These are phyloP conservation scores for Danio choprae DNA, from an alignment of 2,797 vertebrate species.

Conservation along the genomic window DNA sequence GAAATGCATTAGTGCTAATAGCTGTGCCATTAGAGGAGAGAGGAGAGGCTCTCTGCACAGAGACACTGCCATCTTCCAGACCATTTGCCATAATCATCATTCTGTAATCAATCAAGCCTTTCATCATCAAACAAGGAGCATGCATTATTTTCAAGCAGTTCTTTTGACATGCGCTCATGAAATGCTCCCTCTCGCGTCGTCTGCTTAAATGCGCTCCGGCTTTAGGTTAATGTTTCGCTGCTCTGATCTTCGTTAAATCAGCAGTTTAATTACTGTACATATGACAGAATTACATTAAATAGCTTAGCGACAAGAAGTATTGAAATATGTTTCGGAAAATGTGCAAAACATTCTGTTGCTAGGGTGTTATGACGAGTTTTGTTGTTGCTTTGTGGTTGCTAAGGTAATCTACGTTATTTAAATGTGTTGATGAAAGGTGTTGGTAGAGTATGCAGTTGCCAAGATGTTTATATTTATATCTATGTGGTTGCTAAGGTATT, in stretches of 20 bases:
- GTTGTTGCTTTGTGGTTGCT: too few relatives aligned
- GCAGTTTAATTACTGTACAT: neutral
- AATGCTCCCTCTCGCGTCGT: neutral
- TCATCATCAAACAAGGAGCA: slow-evolving; percentile 80
- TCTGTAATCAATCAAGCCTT: slow-evolving; percentile 87
- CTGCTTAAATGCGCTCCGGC: neutral
- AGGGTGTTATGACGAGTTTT: too few relatives aligned
- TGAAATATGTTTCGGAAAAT: too few relatives aligned
- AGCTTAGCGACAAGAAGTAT: too few relatives aligned
- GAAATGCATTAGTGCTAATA: slow-evolving; percentile 93
- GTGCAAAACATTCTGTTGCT: too few relatives aligned
- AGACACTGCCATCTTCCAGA: slow-evolving; percentile 78
- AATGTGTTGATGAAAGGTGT: too few relatives aligned
- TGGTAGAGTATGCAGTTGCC: too few relatives aligned
- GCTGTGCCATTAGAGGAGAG: slow-evolving; percentile 87
- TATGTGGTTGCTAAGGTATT: too few relatives aligned
- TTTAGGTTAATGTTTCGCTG: neutral
- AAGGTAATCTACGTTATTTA: too few relatives aligned
- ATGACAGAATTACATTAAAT: neutral
- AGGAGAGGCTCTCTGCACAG: slow-evolving; percentile 76
- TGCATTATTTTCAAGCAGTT: slow-evolving; percentile 45
- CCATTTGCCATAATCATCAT: slow-evolving; percentile 86
- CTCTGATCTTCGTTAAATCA: neutral
- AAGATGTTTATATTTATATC: too few relatives aligned
- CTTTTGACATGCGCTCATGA: slow-evolving; percentile 29